These are phyloP conservation scores for Chydorus sphaericus DNA, from an alignment of 2,888 invertebrate genomes.

Conservation along the genomic window DNA sequence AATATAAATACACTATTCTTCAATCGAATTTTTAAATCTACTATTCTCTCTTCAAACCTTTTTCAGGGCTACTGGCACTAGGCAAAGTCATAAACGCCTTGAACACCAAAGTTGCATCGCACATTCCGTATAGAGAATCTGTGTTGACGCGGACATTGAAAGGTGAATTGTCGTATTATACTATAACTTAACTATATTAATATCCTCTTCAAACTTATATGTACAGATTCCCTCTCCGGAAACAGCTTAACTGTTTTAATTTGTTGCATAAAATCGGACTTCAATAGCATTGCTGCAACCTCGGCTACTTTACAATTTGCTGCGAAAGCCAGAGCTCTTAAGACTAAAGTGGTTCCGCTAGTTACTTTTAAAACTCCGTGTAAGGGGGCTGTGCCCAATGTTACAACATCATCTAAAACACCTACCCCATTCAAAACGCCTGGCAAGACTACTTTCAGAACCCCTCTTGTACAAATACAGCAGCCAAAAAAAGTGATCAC, in stretches of 20 bases:
- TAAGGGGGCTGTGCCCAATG: not conserved
- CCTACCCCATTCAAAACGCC: not conserved
- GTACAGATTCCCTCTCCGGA: not conserved
- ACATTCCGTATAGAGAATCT: not conserved
- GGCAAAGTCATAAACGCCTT: slow-evolving; percentile 9
- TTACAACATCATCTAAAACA: too few relatives aligned
- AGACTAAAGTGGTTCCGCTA: not conserved
- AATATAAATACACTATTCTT: too few relatives aligned
- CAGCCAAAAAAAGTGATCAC: not conserved
- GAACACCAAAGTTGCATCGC: not conserved
- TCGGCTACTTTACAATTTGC: not conserved
- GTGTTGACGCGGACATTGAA: not conserved
- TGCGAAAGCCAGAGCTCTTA: not conserved
- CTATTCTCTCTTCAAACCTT: not conserved
- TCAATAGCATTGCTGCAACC: not conserved
- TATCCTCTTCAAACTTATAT: not conserved
- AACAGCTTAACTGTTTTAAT: not conserved
- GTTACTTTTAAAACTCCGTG: not conserved
- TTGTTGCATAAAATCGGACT: not conserved
- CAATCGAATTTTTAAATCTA: not conserved
- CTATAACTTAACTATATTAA: too few relatives aligned
- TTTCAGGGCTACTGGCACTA: not conserved
- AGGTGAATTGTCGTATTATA: too few relatives aligned
- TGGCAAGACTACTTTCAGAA: not conserved
- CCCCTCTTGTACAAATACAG: not conserved